Evolutionary conservation across 2,797 vertebrate genomes (phyloP).

Genomic region (Iguana delicatissima): DNA sequence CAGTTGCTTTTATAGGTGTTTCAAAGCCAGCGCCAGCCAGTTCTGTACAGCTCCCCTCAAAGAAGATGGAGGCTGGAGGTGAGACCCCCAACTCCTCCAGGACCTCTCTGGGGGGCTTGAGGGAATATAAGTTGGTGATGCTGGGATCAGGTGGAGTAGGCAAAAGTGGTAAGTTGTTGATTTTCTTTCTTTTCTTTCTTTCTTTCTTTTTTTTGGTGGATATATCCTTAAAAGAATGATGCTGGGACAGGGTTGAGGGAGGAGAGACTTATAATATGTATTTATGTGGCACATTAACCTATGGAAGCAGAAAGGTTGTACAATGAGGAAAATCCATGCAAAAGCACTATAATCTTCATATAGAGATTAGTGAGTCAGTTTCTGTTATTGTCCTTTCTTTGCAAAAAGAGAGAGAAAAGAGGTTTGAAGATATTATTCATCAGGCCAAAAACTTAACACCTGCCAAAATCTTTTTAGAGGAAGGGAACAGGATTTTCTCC

Average conservation of each 20-base stretch:
- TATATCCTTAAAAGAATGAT: constrained; percentile 27
- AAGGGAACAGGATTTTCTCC: background rate
- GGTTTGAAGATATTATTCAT: background rate
- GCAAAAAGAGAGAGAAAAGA: background rate
- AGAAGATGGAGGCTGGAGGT: constrained; percentile 78
- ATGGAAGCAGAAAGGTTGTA: background rate
- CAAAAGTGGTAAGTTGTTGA: constrained; percentile 80
- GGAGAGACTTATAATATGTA: background rate
- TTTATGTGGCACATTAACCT: background rate
- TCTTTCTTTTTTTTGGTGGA: background rate
- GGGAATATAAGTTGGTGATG: constrained; percentile 82
- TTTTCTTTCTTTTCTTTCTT: background rate
- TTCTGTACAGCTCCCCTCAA: constrained; percentile 56
- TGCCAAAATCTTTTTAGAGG: no score
- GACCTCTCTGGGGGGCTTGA: constrained; percentile 72
- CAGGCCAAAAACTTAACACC: background rate
- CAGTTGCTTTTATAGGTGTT: constrained; percentile 73
- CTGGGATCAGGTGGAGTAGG: constrained; percentile 81
- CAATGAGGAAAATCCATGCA: no score
- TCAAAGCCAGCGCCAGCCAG: constrained; percentile 69
- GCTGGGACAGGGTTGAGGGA: background rate
- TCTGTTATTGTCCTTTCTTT: background rate
- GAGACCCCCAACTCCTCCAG: constrained; percentile 72
- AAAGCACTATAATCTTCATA: background rate
- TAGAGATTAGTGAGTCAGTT: constrained; percentile 45